A percentile compares a stretch with the other conserved stretches of the same genome.
These are phyloP conservation scores for Rotaria magnacalcarata DNA, from an alignment of 2,888 invertebrate genomes.

Conservation along the genomic window DNA sequence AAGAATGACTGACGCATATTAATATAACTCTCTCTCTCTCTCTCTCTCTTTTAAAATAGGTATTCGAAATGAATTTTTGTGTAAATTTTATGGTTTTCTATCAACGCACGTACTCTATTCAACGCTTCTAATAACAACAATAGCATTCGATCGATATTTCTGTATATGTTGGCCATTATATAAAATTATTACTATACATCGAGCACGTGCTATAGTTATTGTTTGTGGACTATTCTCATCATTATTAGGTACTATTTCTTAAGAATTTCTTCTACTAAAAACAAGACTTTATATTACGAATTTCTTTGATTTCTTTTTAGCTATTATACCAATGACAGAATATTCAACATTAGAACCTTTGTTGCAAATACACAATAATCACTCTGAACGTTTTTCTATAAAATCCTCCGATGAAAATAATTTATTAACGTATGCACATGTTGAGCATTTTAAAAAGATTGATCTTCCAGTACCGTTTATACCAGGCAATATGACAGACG, in stretches of 20 bases:
- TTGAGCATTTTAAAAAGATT: background rate
- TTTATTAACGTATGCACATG: background rate
- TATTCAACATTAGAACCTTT: background rate
- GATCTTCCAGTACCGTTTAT: background rate
- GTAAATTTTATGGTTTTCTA: conserved; percentile 27
- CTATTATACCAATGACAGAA: conserved; percentile 25
- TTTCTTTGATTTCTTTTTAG: background rate
- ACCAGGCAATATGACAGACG: background rate
- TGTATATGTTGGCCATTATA: conserved; percentile 38
- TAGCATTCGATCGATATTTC: conserved; percentile 35
- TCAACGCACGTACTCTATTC: conserved; percentile 25
- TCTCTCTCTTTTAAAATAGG: background rate
- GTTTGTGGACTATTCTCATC: background rate
- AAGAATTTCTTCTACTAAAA: background rate
- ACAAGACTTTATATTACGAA: too few species aligned
- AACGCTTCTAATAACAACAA: conserved; percentile 1
- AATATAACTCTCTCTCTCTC: background rate
- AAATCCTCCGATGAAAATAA: background rate
- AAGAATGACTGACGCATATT: background rate
- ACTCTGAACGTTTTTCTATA: background rate
- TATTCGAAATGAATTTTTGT: conserved; percentile 24
- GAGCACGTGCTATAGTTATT: background rate
- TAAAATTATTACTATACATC: conserved; percentile 30
- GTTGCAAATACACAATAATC: background rate
- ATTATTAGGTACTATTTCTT: background rate